These are phyloP conservation scores for Mellilla xanthometata DNA, from an alignment of 2,888 invertebrate species.

Conservation along the genomic window DNA sequence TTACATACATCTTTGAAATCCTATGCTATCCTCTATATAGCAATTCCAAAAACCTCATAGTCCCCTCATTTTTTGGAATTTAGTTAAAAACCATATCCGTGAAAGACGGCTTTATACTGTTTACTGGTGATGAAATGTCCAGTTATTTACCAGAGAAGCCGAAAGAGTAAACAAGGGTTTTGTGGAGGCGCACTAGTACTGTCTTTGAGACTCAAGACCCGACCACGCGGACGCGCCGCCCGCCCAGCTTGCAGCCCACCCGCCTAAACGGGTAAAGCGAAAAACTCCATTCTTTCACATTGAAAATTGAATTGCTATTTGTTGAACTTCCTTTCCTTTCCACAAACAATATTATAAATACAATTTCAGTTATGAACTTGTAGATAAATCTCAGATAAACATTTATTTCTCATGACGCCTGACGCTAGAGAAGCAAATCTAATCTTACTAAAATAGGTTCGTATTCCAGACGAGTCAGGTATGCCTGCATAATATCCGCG, in stretches of 20 bases:
- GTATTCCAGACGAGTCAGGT: constrained; percentile 13
- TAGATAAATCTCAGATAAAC: background rate
- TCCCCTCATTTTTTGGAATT: too few relatives aligned
- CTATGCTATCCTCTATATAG: too few relatives aligned
- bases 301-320: constrained; percentile 34
- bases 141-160: constrained; percentile 60
- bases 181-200: constrained; percentile 40
- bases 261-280: constrained; percentile 53
- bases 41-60: too few relatives aligned
- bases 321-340: constrained; percentile 15
- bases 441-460: too few relatives aligned
- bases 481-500: constrained; percentile 37
- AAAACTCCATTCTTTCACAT: constrained; percentile 48
- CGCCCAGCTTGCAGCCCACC: constrained; percentile 28
- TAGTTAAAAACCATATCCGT: constrained; percentile 57
- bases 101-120: constrained; percentile 53
- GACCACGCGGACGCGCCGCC: too few relatives aligned
- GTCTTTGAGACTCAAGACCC: constrained; percentile 40
- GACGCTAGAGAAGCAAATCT: too few relatives aligned
- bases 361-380: constrained; percentile 17
- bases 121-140: constrained; percentile 60
- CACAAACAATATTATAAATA: constrained; percentile 23
- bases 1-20: too few relatives aligned
- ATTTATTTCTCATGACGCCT: too few relatives aligned
- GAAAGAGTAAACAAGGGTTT: constrained; percentile 62